Evolutionary conservation across 2,888 invertebrate species (phyloP), one percentile per base, ranked within the genome.

Genomic region (Lypha dubia): DNA sequence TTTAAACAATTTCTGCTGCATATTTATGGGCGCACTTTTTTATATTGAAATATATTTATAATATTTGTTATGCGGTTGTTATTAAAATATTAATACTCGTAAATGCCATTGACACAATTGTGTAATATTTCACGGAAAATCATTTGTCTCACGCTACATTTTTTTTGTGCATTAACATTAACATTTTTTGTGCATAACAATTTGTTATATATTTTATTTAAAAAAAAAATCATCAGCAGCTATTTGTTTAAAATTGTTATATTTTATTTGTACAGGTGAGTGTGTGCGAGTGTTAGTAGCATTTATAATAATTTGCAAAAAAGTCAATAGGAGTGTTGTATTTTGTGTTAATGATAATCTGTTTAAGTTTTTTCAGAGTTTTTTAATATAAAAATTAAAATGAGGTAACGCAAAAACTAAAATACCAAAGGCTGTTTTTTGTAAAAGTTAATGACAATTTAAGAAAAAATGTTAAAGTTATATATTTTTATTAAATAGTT

Each of bases 41-140:
- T n/a, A 46, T 62, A 53, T 44, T 44, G 13, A 53, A 63, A 71
- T 46, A 56, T 56, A 68, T 73, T 62, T 63, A 24, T 60, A 53
- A 35, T 74, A 70, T 82, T 81, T 81, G 63, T 28, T 76, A 46
- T 82, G 75, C 32, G 81, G 81, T 76, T 76, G 56, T 44, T 75
- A 76, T 76, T 76, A 70, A 82, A 76, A 76, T 76, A 82, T 76
- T 82, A 65, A 65, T 70, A 35, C 75, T 63, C 70, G 56, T 82
- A 70, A 82, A 82, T 82, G 81, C 58, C 81, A 82, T 41, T 82
- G 81, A 82, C 75, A 58, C 49, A 70, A 76, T 75, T 76, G 63
- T 65, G 75, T 76, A 76, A 82, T 76, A 49, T 70, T 70, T 75
- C 63, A 71, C 44, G 56, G 49, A 17, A 80, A 75, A 75, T 56